These are phyloP conservation scores for Meandrina meandrites DNA, from an alignment of 92 coral and sea anemone genomes.

Conservation along the genomic window DNA sequence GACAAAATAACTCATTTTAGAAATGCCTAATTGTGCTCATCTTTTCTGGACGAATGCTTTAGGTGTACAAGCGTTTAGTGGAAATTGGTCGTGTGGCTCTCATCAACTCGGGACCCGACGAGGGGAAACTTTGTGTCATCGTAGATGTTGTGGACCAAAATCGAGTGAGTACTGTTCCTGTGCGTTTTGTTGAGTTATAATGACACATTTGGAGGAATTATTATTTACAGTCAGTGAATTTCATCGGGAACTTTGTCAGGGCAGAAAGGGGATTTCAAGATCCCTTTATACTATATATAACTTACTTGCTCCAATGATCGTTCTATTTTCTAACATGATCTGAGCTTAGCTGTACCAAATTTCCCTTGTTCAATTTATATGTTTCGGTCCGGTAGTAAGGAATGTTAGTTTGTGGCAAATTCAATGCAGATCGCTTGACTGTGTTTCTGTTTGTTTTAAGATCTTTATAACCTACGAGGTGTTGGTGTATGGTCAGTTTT, in stretches of 20 bases:
- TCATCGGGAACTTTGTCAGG: neutral
- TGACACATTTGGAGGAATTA: neutral
- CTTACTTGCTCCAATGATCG: too few species aligned
- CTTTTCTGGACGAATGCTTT: conserved; percentile 41
- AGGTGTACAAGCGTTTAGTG: conserved; percentile 98
- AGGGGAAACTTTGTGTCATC: conserved; percentile 97
- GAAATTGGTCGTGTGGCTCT: conserved; percentile 98
- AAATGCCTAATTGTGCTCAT: conserved; percentile 27
- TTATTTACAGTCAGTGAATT: neutral
- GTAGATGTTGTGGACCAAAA: conserved; percentile 97
- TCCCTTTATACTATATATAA: too few species aligned
- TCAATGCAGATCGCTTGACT: too few species aligned
- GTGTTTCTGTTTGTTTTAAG: too few species aligned
- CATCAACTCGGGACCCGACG: conserved; percentile 95
- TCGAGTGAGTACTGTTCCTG: conserved; percentile 66
- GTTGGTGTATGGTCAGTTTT: too few species aligned
- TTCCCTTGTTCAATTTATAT: too few species aligned
- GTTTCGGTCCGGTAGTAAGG: too few species aligned
- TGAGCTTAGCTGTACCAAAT: too few species aligned
- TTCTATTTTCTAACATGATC: too few species aligned
- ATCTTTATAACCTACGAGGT: too few species aligned
- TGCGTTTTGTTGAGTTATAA: neutral
- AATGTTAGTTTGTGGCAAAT: too few species aligned
- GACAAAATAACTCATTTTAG: conserved; percentile 28
- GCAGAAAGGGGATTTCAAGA: too few species aligned